Percentiles rank a stretch among this genome's conserved stretches.
These are phyloP conservation scores for Glomeris marginata DNA, from an alignment of 2,888 invertebrate genomes.

Conservation along the genomic window DNA sequence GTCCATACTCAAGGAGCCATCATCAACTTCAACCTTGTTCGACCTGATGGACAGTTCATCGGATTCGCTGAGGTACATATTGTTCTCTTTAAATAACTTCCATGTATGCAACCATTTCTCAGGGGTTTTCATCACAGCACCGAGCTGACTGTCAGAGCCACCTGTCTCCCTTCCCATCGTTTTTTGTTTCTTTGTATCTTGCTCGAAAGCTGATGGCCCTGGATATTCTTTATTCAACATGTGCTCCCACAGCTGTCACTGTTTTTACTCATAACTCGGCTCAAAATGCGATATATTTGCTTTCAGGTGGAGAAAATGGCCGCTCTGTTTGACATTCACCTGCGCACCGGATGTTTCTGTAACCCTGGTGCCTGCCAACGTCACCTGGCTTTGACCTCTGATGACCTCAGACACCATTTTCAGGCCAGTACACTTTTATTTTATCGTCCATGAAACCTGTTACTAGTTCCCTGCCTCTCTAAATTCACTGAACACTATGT, in stretches of 20 bases:
- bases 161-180: background rate
- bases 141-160: background rate
- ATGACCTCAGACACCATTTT: slow-evolving; percentile 58
- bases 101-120: slow-evolving; percentile 14
- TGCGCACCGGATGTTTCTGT: slow-evolving; percentile 92
- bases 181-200: slow-evolving; percentile 5
- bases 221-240: too few species aligned
- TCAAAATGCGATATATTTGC: slow-evolving; percentile 13
- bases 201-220: background rate
- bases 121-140: background rate
- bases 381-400: slow-evolving; percentile 50
- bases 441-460: too few species aligned
- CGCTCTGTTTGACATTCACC: slow-evolving; percentile 63
- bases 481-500: too few species aligned
- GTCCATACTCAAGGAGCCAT: slow-evolving; percentile 59
- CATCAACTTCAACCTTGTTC: slow-evolving; percentile 71
- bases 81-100: too few species aligned
- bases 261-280: background rate
- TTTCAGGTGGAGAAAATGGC: slow-evolving; percentile 73
- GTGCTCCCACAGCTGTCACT: background rate
- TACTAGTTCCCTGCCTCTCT: too few species aligned
- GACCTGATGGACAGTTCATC: slow-evolving; percentile 59
- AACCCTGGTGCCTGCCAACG: slow-evolving; percentile 89
- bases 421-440: slow-evolving; percentile 30
- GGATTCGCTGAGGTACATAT: slow-evolving; percentile 80